Conservation (phyloP, 2,113 vertebrate genomes). For the Falco punctatus region DNA sequence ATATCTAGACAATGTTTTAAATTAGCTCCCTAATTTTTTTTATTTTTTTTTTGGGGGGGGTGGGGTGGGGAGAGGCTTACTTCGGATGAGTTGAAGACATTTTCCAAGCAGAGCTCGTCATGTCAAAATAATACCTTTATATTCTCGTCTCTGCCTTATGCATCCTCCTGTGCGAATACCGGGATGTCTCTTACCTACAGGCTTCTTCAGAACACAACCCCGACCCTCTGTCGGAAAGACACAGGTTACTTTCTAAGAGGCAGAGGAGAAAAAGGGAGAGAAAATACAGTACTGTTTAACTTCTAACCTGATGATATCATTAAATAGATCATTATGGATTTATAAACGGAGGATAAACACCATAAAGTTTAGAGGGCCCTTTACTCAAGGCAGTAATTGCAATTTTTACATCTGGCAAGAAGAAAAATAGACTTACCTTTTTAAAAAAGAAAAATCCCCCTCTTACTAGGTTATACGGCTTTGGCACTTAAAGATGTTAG, state of each 20-base stretch:
- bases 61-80: background rate
- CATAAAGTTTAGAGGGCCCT: slow-evolving; percentile 5
- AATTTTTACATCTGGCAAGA: background rate
- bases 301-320: slow-evolving; percentile 29
- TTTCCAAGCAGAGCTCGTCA: background rate
- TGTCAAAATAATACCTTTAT: background rate
- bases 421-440: slow-evolving; percentile 54
- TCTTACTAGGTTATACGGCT: background rate
- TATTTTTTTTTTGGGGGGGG: too few relatives aligned
- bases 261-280: background rate
- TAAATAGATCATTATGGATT: slow-evolving; percentile 18
- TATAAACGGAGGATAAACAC: slow-evolving; percentile 11
- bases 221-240: background rate
- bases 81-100: background rate
- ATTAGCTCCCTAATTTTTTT: slow-evolving; percentile 31
- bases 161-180: background rate
- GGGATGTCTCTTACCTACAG: background rate
- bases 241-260: background rate
- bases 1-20: slow-evolving; percentile 61
- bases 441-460: background rate
- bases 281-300: background rate
- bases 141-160: background rate
- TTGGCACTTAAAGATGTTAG: slow-evolving; percentile 65
- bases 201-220: background rate
- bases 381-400: background rate